A percentile compares a stretch with the other conserved stretches of the same genome.
Conservation (phyloP, 2,888 invertebrate genomes). For the Pogonocherus hispidulus region DNA sequence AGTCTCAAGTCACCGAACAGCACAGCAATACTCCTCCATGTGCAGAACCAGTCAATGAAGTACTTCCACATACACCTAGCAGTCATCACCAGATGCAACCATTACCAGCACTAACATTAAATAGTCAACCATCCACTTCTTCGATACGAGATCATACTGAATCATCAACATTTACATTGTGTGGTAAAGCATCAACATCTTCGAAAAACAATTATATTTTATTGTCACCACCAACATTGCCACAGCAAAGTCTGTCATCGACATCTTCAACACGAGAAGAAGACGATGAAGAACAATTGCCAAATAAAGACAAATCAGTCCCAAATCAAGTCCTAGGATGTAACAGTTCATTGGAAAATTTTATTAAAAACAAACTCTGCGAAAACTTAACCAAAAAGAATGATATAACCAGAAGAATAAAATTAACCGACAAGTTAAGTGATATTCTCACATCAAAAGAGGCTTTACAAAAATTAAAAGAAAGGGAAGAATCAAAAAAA, state of each 20-base stretch:
- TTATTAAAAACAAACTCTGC: too few relatives aligned
- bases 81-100: conserved; percentile 1
- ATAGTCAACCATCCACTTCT: conserved; percentile 1
- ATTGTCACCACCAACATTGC: conserved; percentile 2
- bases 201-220: not conserved
- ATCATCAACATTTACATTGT: too few relatives aligned
- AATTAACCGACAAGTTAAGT: too few relatives aligned
- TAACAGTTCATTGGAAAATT: conserved; percentile 3
- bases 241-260: conserved; percentile 2
- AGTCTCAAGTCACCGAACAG: conserved; percentile 2
- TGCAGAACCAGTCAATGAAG: not conserved
- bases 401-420: too few relatives aligned
- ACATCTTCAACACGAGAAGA: conserved; percentile 1
- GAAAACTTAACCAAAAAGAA: too few relatives aligned
- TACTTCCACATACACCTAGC: not conserved
- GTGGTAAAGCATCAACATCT: too few relatives aligned
- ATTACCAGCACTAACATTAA: conserved; percentile 4
- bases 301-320: not conserved
- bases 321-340: not conserved
- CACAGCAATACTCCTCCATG: conserved; percentile 2
- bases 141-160: conserved; percentile 1
- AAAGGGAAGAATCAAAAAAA: too few relatives aligned
- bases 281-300: not conserved
- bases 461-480: too few relatives aligned
- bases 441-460: too few relatives aligned